Base-by-base conservation (phyloP, 64 coral and sea anemone genomes). In the Pocillopora damicornis region DNA sequence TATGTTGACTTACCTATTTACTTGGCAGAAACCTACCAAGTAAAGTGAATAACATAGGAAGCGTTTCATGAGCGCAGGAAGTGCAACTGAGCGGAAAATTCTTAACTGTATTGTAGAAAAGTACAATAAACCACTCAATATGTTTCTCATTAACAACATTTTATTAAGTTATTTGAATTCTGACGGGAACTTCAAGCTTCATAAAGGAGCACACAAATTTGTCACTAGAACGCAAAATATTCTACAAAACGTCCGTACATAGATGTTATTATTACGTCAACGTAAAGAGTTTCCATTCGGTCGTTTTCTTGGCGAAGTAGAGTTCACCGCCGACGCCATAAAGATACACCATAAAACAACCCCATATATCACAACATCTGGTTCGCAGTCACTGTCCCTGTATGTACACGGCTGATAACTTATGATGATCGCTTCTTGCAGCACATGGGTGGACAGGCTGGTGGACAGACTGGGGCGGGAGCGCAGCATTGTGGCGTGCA, bases 381-480 rank as follows among this genome's bases (percentile, higher is more conserved):
- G 63, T 45, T 71, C 65, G 37, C 63, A 56, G 61, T 67, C 35
- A 42, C 35, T 56, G 63, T 71, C 20, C 62, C 69, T 35, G 64
- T 84, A 84, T 84, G 81, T 84, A 84, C 81, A 84, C 37, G 16
- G 64, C 64, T 71, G 38, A 57, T 11, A 38, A 15, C 38, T 87
- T 96, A 96, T 88, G 60, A 35, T 23, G 90, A 92, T 61, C 91
- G 81, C 91, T 93, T 96, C 88, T 75, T 93, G 91, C 94, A 96
- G 83, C 91, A 93, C 20, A 75, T 59, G 7, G 88, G 94, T 74
- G 91, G 69, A 79, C 94, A 96, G 59, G 76, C 69, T 59, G 85
- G 22, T 15, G 91, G 64, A 22, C 88, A 87, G 37, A 81, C 74
- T 45, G 75, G 76, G 65, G 86, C 86, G 12, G 90, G 51, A 2